These are phyloP conservation scores for Callocephalon fimbriatum DNA, from an alignment of 2,113 vertebrate genomes.

Conservation along the genomic window DNA sequence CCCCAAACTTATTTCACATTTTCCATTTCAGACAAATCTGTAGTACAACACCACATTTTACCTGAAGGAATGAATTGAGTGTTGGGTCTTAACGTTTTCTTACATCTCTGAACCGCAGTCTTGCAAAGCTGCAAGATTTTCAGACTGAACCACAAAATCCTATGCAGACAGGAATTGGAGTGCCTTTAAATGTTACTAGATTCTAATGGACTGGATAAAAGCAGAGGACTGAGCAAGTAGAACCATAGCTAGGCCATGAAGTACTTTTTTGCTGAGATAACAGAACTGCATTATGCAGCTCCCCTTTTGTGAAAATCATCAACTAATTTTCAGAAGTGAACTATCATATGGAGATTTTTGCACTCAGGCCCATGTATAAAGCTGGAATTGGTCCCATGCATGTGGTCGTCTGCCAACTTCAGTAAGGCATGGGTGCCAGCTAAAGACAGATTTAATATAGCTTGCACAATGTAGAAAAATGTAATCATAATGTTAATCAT, in stretches of 20 bases:
- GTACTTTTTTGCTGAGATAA: neutral
- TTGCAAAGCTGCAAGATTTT: neutral
- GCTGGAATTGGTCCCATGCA: constrained; percentile 13
- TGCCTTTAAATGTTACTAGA: neutral
- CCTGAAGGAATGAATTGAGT: neutral
- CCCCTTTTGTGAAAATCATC: neutral
- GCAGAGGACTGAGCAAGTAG: neutral
- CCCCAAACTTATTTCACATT: neutral
- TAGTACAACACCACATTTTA: neutral
- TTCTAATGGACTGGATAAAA: neutral
- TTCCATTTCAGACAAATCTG: neutral
- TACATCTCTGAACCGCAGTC: neutral
- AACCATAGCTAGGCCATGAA: neutral
- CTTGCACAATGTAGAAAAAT: constrained; percentile 38
- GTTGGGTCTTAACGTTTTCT: neutral
- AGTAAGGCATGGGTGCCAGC: constrained; percentile 10
- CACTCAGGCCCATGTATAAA: constrained; percentile 6
- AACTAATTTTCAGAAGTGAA: constrained; percentile 37
- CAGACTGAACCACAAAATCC: neutral
- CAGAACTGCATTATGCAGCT: neutral
- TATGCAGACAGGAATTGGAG: neutral
- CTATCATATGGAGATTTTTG: constrained; percentile 44
- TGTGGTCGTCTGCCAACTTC: constrained; percentile 17
- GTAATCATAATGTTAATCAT: constrained; percentile 37
- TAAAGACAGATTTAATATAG: constrained; percentile 42